A percentile compares a stretch with the other conserved stretches of the same genome.
Conservation (phyloP, 2,113 vertebrate species). For the Daubentonia madagascariensis region DNA sequence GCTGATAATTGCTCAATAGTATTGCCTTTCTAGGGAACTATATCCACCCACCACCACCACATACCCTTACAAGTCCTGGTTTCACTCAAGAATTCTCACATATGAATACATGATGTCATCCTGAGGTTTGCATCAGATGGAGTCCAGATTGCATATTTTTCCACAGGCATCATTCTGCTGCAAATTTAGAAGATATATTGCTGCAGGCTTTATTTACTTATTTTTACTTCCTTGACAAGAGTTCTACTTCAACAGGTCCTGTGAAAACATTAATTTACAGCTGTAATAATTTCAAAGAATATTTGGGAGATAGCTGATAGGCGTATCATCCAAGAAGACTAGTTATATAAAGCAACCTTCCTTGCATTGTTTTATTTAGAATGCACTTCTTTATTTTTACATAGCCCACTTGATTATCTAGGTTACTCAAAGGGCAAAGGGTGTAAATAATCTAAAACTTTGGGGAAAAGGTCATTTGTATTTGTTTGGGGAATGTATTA, state of each 20-base stretch:
- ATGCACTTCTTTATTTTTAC: conserved; percentile 24
- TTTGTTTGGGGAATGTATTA: conserved; percentile 19
- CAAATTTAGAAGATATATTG: conserved; percentile 11
- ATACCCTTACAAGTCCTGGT: background rate
- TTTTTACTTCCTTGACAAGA: conserved; percentile 29
- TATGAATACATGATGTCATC: conserved; percentile 32
- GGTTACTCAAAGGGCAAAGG: background rate
- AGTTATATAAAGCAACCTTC: background rate
- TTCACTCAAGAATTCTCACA: conserved; percentile 26
- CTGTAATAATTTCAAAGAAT: conserved; percentile 1
- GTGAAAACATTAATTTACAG: conserved; percentile 51
- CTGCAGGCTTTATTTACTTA: background rate
- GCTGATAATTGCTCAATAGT: background rate
- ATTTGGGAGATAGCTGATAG: conserved; percentile 13
- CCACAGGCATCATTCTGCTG: background rate
- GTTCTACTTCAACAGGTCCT: background rate
- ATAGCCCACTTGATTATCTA: background rate
- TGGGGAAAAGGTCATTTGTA: conserved; percentile 9
- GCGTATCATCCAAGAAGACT: background rate
- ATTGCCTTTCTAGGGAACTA: background rate
- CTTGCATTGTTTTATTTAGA: background rate
- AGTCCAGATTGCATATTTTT: background rate
- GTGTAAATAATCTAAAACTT: conserved; percentile 11
- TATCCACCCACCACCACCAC: background rate
- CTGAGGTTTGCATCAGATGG: conserved; percentile 19